Base-by-base conservation (phyloP, 1,140 invertebrate genomes). In the Drosophila azteca region DNA sequence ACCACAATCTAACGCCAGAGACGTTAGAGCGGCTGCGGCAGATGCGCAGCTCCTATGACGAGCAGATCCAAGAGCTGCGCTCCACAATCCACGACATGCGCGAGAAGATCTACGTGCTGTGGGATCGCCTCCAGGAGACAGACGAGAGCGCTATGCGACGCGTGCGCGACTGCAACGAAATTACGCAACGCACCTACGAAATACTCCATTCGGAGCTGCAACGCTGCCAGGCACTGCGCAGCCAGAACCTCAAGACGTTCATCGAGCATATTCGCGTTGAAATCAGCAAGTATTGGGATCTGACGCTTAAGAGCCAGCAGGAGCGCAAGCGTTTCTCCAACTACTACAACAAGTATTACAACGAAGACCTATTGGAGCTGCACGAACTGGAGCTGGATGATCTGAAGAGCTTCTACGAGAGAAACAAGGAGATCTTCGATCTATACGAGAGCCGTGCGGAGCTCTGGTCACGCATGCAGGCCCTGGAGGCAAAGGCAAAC, bases 371-470 rank as follows among this genome's bases (percentile, higher is more conserved):
- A 1, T 92, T 97, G 11, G 93, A 94, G 13, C 79, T 95, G 4
- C 95, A 97, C 88, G 96, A 97, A 87, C 79, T 94, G 7, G 96
- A 97, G 91, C 92, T 96, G 2, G 92, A 94, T 35, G 94, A 94
- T 84, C 92, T 96, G 24, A 94, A 94, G 55, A 93, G 92, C 17
- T 95, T 94, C 84, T 96, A 96, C 84, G 92, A 95, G 65, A 92
- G 94, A 0, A 94, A 96, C 77, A 93, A 94, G 92, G 94, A 93
- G 60, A 94, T 96, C 17, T 95, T 94, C 72, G 93, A 95, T 24
- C 75, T 95, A n/a, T 91, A 96, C 8, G 84, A 93, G 3, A 93
- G 94, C 46, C 93, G 94, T 17, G 92, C 94, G 45, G 92, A 94
- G 24, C 85, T 96, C 0, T 96, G 95, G 94, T 89, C 93, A 6